Conservation (phyloP, 2,113 vertebrate species). For the Orycteropus afer region DNA sequence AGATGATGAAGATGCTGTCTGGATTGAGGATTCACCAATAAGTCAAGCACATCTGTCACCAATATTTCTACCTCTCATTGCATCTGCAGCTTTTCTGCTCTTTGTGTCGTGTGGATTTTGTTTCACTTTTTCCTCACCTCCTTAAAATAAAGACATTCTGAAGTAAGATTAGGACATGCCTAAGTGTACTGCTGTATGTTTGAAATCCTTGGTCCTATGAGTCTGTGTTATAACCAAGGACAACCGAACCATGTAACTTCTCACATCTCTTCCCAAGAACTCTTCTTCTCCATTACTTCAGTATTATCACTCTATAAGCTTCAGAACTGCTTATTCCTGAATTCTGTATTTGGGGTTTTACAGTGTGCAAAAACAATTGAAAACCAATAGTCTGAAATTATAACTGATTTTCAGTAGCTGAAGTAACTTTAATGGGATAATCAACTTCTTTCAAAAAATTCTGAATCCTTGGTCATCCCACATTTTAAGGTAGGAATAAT, state of each 20-base stretch:
- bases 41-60: not conserved
- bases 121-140: not conserved
- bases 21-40: not conserved
- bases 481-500: not conserved
- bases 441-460: not conserved
- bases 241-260: not conserved
- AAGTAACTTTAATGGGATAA: not conserved
- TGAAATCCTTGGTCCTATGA: not conserved
- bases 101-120: not conserved
- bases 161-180: not conserved
- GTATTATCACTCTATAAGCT: not conserved
- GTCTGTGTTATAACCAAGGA: not conserved
- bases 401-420: not conserved
- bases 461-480: not conserved
- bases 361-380: not conserved
- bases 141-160: not conserved
- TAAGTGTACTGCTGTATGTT: not conserved
- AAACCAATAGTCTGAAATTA: not conserved
- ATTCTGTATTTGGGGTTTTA: not conserved
- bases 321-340: not conserved
- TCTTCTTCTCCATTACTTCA: not conserved
- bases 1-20: slow-evolving; percentile 18
- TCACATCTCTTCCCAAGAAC: not conserved
- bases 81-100: not conserved
- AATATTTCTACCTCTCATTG: slow-evolving; percentile 30